phyloP scores from a whole-genome alignment of 2,797 vertebrate genomes.

The Gambusia yucatana region DNA sequence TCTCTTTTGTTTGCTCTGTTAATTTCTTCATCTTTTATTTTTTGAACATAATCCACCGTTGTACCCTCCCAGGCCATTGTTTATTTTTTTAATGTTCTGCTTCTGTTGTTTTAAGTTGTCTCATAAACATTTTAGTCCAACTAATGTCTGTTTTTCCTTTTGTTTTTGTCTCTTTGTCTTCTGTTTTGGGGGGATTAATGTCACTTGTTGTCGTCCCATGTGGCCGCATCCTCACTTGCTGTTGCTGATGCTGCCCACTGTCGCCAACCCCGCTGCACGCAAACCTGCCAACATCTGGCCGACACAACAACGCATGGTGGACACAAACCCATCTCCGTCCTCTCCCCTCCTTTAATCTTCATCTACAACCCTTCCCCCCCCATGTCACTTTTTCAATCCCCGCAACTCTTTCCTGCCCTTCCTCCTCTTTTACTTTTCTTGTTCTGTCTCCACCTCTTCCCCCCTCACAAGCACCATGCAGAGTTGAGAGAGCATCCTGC shows the following conservation, averaged over 20 bases:
- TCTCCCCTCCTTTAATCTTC: constrained; percentile 16
- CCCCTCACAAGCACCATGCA: constrained; percentile 83
- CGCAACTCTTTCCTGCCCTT: constrained; percentile 36
- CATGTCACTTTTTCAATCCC: constrained; percentile 14
- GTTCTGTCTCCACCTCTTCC: constrained; percentile 18
- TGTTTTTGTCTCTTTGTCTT: constrained; percentile 70
- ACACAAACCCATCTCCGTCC: constrained; percentile 34
- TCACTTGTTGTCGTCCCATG: constrained; percentile 40
- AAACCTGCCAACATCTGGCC: constrained; percentile 65
- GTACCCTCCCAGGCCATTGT: constrained; percentile 14
- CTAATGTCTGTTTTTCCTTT: constrained; percentile 72
- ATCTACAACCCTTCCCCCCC: constrained; percentile 16
- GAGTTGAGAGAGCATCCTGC: constrained; percentile 91
- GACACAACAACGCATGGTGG: constrained; percentile 58
- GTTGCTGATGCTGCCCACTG: constrained; percentile 52
- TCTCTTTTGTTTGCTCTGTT: neutral
- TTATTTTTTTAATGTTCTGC: constrained; percentile 8
- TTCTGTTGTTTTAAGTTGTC: constrained; percentile 46
- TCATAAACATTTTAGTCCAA: constrained; percentile 63
- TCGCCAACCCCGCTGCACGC: constrained; percentile 57
- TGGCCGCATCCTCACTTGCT: constrained; percentile 56
- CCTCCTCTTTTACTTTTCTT: constrained; percentile 52
- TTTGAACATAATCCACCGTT: constrained; percentile 3
- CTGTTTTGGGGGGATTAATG: constrained; percentile 21
- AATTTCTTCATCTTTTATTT: constrained; percentile 12